A percentile compares a stretch with the other conserved stretches of the same genome.
phyloP scores from a whole-genome alignment of 2,888 invertebrate species.

The Limnephilus marmoratus region DNA sequence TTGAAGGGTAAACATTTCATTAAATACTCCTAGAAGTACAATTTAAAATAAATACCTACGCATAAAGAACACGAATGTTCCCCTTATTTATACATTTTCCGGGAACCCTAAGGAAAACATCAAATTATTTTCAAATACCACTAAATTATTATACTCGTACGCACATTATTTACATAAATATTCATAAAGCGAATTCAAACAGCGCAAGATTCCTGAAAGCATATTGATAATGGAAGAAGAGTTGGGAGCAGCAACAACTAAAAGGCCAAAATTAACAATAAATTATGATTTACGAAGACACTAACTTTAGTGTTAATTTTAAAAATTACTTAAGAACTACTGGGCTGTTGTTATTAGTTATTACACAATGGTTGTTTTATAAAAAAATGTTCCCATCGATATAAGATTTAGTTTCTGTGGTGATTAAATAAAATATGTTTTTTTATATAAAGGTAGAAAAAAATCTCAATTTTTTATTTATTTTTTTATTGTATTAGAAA shows the following conservation, averaged over 20 bases:
- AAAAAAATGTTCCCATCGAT: too few relatives aligned
- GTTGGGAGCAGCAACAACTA: neutral
- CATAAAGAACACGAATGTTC: neutral
- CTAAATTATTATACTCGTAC: neutral
- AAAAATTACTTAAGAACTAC: too few relatives aligned
- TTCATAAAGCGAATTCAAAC: neutral
- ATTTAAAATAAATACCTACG: neutral
- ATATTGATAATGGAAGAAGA: neutral
- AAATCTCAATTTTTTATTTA: too few relatives aligned
- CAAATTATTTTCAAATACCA: constrained; percentile 11
- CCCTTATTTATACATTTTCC: neutral
- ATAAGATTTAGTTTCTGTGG: too few relatives aligned
- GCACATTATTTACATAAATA: constrained; percentile 3
- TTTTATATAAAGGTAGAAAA: too few relatives aligned
- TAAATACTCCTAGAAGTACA: too few relatives aligned
- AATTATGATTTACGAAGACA: neutral
- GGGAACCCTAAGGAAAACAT: constrained; percentile 4
- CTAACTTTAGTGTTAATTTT: too few relatives aligned
- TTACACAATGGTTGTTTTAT: too few relatives aligned
- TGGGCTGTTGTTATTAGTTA: too few relatives aligned
- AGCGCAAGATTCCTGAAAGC: neutral
- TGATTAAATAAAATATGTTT: too few relatives aligned
- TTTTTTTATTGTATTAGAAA: too few relatives aligned
- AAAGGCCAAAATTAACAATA: neutral
- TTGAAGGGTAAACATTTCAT: too few relatives aligned